Conservation (phyloP, 1,140 invertebrate species). For the Hyles vespertilio region DNA sequence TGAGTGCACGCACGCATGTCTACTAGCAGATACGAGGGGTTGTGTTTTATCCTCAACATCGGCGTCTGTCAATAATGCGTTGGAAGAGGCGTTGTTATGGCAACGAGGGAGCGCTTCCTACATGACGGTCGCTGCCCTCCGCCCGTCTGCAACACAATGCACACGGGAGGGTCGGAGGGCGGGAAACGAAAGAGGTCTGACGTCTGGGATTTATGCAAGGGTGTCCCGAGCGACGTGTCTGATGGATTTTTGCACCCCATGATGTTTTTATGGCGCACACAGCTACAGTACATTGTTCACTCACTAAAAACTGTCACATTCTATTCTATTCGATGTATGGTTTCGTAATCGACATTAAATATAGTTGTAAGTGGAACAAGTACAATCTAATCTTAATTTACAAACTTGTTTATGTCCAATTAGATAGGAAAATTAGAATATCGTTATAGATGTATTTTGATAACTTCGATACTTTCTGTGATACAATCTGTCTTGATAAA, state of each 20-base stretch:
- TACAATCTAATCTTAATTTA: too few relatives aligned
- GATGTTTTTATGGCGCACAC: constrained; percentile 1
- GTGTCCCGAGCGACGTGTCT: constrained; percentile 26
- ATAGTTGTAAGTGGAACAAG: too few relatives aligned
- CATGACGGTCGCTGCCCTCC: constrained; percentile 60
- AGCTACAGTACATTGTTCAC: background rate
- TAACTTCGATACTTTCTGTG: too few relatives aligned
- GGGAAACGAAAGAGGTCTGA: constrained; percentile 49
- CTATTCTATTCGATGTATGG: background rate
- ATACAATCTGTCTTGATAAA: too few relatives aligned
- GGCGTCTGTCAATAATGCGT: constrained; percentile 66
- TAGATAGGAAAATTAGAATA: too few relatives aligned
- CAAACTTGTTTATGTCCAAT: too few relatives aligned
- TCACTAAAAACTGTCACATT: background rate
- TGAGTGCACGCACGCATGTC: constrained; percentile 37
- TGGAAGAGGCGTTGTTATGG: constrained; percentile 65
- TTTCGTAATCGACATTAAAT: too few relatives aligned
- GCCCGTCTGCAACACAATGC: constrained; percentile 43
- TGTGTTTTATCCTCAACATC: constrained; percentile 44
- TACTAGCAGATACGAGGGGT: constrained; percentile 21
- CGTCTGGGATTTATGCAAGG: constrained; percentile 56
- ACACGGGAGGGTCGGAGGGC: constrained; percentile 59
- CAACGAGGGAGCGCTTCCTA: constrained; percentile 61
- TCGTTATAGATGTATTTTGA: too few relatives aligned
- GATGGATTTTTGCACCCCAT: constrained; percentile 10